These are phyloP conservation scores for Barbus barbus DNA, from an alignment of 2,113 vertebrate species.

Conservation along the genomic window DNA sequence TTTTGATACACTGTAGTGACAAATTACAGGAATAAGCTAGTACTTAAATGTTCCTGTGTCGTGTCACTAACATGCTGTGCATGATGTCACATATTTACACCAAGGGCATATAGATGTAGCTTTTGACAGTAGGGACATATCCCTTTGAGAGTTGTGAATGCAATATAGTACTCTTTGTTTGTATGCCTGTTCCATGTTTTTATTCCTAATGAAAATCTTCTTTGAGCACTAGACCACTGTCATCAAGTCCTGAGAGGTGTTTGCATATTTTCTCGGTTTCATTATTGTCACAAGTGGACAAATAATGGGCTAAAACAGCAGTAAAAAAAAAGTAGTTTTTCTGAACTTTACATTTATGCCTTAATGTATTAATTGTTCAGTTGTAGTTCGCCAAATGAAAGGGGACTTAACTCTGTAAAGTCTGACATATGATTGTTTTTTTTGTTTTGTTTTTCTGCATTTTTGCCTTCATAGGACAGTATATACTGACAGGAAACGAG, in stretches of 20 bases:
- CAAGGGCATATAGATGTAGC: not conserved
- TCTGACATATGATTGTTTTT: too few species aligned
- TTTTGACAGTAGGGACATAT: not conserved
- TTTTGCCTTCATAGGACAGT: too few species aligned
- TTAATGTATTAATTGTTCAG: not conserved
- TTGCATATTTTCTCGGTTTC: not conserved
- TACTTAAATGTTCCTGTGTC: not conserved
- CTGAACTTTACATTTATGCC: not conserved
- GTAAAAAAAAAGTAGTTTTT: not conserved
- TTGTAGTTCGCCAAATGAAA: not conserved
- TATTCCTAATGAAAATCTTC: not conserved
- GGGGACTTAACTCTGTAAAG: too few species aligned
- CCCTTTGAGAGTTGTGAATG: not conserved
- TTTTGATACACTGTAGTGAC: not conserved
- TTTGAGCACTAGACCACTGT: not conserved
- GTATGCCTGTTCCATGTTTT: not conserved
- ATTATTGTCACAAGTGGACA: conserved; percentile 6
- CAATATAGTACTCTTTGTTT: conserved; percentile 2
- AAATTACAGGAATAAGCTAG: not conserved
- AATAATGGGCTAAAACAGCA: not conserved
- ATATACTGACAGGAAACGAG: too few species aligned
- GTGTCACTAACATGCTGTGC: conserved; percentile 26
- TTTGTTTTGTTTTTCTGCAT: too few species aligned
- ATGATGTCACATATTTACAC: conserved; percentile 16
- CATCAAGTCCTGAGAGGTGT: not conserved